Conservation (phyloP, 2,113 vertebrate genomes). For the Typhlomys cinereus region DNA sequence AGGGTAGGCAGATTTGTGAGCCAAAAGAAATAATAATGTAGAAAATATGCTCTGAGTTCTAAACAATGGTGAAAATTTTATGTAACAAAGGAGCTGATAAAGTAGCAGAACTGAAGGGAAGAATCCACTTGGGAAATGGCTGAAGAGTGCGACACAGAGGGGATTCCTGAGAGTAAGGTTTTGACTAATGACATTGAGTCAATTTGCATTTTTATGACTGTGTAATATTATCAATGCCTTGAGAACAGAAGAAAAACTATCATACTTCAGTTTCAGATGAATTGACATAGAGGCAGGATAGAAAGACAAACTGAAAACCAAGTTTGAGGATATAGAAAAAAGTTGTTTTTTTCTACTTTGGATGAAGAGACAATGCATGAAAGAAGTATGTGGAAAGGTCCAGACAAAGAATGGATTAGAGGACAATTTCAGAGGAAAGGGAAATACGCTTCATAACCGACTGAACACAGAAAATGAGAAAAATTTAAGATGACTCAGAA, state of each 20-base stretch:
- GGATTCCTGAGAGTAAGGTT: not conserved
- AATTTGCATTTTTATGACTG: not conserved
- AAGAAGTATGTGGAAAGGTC: not conserved
- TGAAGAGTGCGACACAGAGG: not conserved
- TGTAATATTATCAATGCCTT: not conserved
- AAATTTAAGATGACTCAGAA: conserved; percentile 4
- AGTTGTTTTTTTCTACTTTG: not conserved
- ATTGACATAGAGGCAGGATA: not conserved
- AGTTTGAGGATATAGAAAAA: not conserved
- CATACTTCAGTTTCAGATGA: not conserved
- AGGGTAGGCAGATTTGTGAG: not conserved
- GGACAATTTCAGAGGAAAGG: not conserved
- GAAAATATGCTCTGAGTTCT: not conserved
- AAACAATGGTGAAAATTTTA: not conserved
- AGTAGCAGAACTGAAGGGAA: not conserved
- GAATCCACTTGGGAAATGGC: not conserved
- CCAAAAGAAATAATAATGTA: not conserved
- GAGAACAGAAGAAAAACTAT: not conserved
- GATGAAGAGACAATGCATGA: not conserved
- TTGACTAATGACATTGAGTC: not conserved
- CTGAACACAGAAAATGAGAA: not conserved
- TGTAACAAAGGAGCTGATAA: not conserved
- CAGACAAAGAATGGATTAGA: not conserved
- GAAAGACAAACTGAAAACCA: not conserved
- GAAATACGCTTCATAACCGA: not conserved